These are phyloP conservation scores for Drosophila setosimentum DNA, from an alignment of 2,888 invertebrate species.

Conservation along the genomic window DNA sequence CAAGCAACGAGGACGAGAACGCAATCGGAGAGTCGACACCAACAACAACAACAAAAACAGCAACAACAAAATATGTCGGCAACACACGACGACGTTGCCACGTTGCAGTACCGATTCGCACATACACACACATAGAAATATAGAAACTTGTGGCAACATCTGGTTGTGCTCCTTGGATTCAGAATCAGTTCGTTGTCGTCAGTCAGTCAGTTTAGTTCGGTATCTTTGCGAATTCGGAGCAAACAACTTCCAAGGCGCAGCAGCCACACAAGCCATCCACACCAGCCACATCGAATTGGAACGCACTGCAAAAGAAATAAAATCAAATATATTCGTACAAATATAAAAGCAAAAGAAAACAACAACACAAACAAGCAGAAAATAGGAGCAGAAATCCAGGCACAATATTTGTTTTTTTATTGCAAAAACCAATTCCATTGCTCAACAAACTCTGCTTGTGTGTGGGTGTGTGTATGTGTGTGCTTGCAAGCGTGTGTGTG, in stretches of 20 bases:
- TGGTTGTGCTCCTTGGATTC: slow-evolving; percentile 82
- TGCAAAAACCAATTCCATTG: slow-evolving; percentile 38
- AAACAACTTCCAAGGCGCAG: slow-evolving; percentile 52
- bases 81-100: slow-evolving; percentile 60
- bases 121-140: slow-evolving; percentile 34
- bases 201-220: slow-evolving; percentile 77
- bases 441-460: slow-evolving; percentile 8
- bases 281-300: slow-evolving; percentile 54
- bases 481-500: slow-evolving; percentile 24
- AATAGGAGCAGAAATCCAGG: slow-evolving; percentile 7
- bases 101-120: slow-evolving; percentile 66
- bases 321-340: slow-evolving; percentile 7
- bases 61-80: slow-evolving; percentile 45
- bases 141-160: slow-evolving; percentile 77
- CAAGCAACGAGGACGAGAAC: slow-evolving; percentile 47
- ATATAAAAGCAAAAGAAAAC: slow-evolving; percentile 8
- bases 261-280: slow-evolving; percentile 33
- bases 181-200: slow-evolving; percentile 83
- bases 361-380: slow-evolving; percentile 7
- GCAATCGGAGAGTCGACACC: slow-evolving; percentile 32
- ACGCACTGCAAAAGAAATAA: slow-evolving; percentile 40
- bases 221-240: slow-evolving; percentile 47
- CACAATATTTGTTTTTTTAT: slow-evolving; percentile 3
- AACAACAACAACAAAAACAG: slow-evolving; percentile 24
- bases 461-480: slow-evolving; percentile 16